Evolutionary conservation across 2,888 invertebrate genomes (phyloP).

Genomic region (Nemoura dubitans): DNA sequence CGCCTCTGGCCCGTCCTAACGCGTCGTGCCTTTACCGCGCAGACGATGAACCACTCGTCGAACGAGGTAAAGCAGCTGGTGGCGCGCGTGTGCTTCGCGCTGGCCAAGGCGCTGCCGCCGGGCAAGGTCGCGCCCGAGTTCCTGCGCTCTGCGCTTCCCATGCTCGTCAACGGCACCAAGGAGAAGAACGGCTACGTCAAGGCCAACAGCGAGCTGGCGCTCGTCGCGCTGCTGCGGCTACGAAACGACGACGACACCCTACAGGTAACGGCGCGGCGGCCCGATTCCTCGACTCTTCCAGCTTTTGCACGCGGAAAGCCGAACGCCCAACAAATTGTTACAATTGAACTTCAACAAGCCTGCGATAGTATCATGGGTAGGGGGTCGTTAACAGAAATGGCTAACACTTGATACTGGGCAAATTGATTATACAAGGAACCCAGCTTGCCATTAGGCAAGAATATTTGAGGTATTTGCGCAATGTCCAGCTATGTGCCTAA

Average conservation of each 20-base stretch:
- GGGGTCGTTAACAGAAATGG: too few relatives aligned
- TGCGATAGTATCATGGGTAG: too few relatives aligned
- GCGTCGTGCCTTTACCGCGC: constrained; percentile 50
- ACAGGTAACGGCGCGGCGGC: constrained; percentile 64
- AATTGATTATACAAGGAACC: too few relatives aligned
- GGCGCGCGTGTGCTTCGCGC: constrained; percentile 79
- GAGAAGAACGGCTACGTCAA: constrained; percentile 97
- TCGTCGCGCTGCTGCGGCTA: constrained; percentile 85
- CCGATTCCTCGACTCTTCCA: too few relatives aligned
- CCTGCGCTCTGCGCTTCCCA: constrained; percentile 82
- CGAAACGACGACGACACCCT: constrained; percentile 77
- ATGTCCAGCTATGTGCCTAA: too few relatives aligned
- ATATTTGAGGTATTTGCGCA: too few relatives aligned
- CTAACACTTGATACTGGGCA: too few relatives aligned
- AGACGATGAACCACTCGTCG: constrained; percentile 92
- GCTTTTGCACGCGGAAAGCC: too few relatives aligned
- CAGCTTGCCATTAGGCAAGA: too few relatives aligned
- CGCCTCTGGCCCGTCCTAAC: too few relatives aligned
- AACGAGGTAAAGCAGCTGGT: constrained; percentile 95
- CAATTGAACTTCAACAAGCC: too few relatives aligned
- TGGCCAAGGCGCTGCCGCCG: constrained; percentile 72
- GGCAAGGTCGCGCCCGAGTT: constrained; percentile 71
- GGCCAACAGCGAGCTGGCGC: constrained; percentile 91
- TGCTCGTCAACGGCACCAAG: constrained; percentile 96
- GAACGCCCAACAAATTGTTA: too few relatives aligned